Evolutionary conservation across 1,140 invertebrate genomes (phyloP).

Genomic region (Atta colombica): DNA sequence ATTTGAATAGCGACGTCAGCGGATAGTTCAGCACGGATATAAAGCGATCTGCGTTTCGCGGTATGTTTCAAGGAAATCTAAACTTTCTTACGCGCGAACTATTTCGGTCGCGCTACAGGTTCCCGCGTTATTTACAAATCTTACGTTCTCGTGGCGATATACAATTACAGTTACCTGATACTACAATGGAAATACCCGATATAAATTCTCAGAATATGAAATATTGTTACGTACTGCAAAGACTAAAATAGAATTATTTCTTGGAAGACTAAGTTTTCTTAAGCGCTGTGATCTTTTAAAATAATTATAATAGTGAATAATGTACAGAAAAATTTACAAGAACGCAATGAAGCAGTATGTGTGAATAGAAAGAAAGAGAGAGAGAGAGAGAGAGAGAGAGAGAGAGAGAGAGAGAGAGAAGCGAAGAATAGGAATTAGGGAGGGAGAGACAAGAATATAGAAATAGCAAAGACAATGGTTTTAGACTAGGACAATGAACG

Average conservation of each 20-base stretch:
- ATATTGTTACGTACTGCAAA: not conserved
- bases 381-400: not conserved
- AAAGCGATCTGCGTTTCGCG: constrained; percentile 44
- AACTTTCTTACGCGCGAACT: constrained; percentile 45
- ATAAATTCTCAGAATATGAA: constrained; percentile 37
- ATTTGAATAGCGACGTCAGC: constrained; percentile 57
- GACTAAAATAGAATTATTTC: constrained; percentile 5
- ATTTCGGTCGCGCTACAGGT: constrained; percentile 43
- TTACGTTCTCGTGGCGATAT: constrained; percentile 26
- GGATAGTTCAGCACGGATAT: constrained; percentile 30
- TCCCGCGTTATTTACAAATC: constrained; percentile 54
- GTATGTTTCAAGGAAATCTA: constrained; percentile 53
- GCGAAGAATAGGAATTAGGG: no score
- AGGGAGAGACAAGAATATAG: not conserved
- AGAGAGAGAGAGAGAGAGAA: not conserved
- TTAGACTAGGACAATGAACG: not conserved
- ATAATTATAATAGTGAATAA: no score
- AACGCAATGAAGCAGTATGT: no score
- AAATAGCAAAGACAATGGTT: not conserved
- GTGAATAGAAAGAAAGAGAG: not conserved
- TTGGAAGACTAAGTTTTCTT: no score
- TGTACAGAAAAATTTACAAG: no score
- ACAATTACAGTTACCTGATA: constrained; percentile 25
- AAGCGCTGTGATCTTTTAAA: no score
- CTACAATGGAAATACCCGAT: constrained; percentile 14